A percentile compares a stretch with the other conserved stretches of the same genome.
Evolutionary conservation across 2,888 invertebrate genomes (phyloP).

Genomic region (Acanthosepion esculentum): DNA sequence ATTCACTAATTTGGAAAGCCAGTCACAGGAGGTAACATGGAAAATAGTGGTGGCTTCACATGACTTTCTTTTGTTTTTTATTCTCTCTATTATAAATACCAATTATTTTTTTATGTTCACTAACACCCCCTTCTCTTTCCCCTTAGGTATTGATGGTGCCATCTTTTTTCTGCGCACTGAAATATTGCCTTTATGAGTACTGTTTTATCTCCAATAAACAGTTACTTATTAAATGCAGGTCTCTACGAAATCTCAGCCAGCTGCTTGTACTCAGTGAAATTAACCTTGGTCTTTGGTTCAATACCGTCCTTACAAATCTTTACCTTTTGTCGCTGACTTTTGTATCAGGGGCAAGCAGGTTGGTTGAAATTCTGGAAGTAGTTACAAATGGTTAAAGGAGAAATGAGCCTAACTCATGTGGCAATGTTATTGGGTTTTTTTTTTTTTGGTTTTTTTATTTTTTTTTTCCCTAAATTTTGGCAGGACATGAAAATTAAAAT

Average conservation of each 20-base stretch:
- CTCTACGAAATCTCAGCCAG: slow-evolving; percentile 2
- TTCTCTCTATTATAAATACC: not conserved
- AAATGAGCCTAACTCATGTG: not conserved
- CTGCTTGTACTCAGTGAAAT: slow-evolving; percentile 6
- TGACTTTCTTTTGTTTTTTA: not conserved
- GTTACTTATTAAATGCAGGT: slow-evolving; percentile 33
- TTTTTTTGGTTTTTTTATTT: no score
- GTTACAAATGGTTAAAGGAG: not conserved
- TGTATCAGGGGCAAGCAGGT: not conserved
- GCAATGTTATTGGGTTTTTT: not conserved
- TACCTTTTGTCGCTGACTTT: not conserved
- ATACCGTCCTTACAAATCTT: slow-evolving; percentile 11
- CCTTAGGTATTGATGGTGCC: not conserved
- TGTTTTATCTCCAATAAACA: slow-evolving; percentile 18
- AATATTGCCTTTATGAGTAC: slow-evolving; percentile 17
- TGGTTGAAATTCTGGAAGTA: not conserved
- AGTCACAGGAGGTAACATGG: not conserved
- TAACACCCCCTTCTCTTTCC: not conserved
- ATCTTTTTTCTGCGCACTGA: not conserved
- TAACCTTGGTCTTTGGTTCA: slow-evolving; percentile 11
- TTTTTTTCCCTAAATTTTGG: no score
- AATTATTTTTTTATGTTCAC: not conserved
- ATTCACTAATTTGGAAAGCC: not conserved
- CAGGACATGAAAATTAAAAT: no score
- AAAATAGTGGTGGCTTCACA: not conserved